A percentile compares a stretch with the other conserved stretches of the same genome.
Evolutionary conservation across 35 echinoderm and acorn worm species (phyloP).

Genomic region (Apostichopus californicus): DNA sequence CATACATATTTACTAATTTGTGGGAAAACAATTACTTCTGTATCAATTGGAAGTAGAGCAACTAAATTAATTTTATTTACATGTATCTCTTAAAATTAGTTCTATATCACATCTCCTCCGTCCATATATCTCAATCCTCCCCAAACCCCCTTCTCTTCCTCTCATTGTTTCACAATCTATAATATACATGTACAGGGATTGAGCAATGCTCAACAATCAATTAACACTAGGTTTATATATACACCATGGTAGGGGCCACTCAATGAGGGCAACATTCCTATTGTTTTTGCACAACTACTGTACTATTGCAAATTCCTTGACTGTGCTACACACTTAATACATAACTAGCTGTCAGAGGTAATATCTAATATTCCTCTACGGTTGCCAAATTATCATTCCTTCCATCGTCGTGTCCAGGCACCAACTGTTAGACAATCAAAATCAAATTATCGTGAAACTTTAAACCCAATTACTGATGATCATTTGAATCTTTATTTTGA

Average conservation of each 20-base stretch:
- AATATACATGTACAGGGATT: no score
- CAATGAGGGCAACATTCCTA: not conserved
- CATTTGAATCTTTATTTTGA: not conserved
- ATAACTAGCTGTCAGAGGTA: not conserved
- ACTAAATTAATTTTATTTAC: no score
- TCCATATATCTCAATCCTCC: no score
- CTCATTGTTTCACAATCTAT: no score
- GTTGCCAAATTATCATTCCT: not conserved
- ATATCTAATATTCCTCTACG: not conserved
- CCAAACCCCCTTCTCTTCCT: no score
- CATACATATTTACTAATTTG: no score
- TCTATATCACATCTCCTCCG: no score
- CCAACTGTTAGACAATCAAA: conserved; percentile 4
- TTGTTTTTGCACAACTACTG: not conserved
- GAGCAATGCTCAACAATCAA: no score
- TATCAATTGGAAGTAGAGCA: no score
- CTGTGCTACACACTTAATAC: not conserved
- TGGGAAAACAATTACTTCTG: no score
- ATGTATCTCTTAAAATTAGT: no score
- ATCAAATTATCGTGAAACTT: not conserved
- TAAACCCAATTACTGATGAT: not conserved
- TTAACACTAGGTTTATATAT: no score
- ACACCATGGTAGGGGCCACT: not conserved
- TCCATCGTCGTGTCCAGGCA: not conserved
- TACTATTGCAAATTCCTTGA: not conserved